Evolutionary conservation across 35 echinoderm and acorn worm species (phyloP), one percentile per base, ranked within the genome.

Genomic region (Patiria miniata): DNA sequence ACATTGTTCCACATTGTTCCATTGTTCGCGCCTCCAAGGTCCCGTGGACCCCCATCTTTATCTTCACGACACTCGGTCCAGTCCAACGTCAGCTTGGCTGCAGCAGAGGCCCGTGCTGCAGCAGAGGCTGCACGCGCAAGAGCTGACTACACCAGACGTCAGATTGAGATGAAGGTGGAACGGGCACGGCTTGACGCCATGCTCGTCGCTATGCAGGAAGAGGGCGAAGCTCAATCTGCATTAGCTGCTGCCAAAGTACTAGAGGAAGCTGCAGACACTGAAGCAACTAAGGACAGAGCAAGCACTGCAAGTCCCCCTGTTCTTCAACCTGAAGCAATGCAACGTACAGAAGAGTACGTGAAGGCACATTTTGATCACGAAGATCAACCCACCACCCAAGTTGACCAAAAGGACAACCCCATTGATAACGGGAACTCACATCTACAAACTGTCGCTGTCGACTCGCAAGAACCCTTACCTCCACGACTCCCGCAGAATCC

Each of bases 141-240:
- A 69, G 61, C 61, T 69, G 61, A 69, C 33, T 69, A 69, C 61
- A 69, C 61, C 61, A 69, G 26, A 15, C 61, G 61, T 69, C 61
- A 69, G 33, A 69, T 69, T 23, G 61, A 69, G 61, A 69, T 69
- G 61, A 69, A 69, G 26, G 61, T 69, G 61, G 61, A 69, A 30
- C 28, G 61, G 19, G 61, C 61, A 69, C 61, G 61, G 1, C 3
- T 69, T 21, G 28, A 69, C 8, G 23, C 61, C 10, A 30, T n/a
- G 61, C n/a, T 65, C 7, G 1, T 2, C n/a, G 60, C 60, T 21
- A 4, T 69, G 61, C 61, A 69, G 1, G 61, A 69, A 69, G 61
- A 69, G 0, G 61, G 61, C 15, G 61, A 69, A 69, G 61, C 29
- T 69, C 18, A 69, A 29, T 69, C 61, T 69, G 61, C 29, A 69